Conservation (phyloP, 2,888 invertebrate genomes). For the Pilophorus perplexus region DNA sequence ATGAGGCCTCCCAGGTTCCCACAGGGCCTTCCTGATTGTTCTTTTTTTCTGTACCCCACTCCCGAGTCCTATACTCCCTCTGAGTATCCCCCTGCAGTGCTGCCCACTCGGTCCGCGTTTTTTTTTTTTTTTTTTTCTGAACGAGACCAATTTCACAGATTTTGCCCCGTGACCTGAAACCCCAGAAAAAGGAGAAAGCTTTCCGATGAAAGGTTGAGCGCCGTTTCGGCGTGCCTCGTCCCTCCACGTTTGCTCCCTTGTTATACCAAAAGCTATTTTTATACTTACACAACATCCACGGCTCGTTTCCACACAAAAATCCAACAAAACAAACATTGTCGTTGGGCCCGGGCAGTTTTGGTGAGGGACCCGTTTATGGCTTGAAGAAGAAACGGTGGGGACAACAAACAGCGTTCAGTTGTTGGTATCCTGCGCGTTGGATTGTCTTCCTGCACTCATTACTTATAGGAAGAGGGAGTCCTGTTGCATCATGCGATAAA, state of each 20-base stretch:
- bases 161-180: constrained; percentile 39
- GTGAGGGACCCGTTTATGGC: constrained; percentile 3
- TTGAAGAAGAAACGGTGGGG: too few relatives aligned
- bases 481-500: constrained; percentile 17
- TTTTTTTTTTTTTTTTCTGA: background rate
- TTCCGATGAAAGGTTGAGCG: constrained; percentile 14
- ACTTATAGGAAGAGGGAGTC: constrained; percentile 1
- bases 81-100: too few relatives aligned
- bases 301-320: constrained; percentile 9
- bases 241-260: background rate
- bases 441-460: background rate
- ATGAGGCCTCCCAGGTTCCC: background rate
- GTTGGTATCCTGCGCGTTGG: background rate
- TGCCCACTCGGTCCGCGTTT: constrained; percentile 3
- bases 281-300: constrained; percentile 23
- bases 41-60: constrained; percentile 6
- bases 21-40: constrained; percentile 1
- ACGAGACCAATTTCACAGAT: constrained; percentile 39
- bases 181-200: constrained; percentile 36
- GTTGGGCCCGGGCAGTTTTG: background rate
- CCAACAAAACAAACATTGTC: background rate
- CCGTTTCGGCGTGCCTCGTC: constrained; percentile 2
- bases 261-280: constrained; percentile 5
- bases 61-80: too few relatives aligned
- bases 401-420: background rate